A percentile compares a stretch with the other conserved stretches of the same genome.
Conservation (phyloP, 2,113 vertebrate species). For the Benitochromis conjunctus region DNA sequence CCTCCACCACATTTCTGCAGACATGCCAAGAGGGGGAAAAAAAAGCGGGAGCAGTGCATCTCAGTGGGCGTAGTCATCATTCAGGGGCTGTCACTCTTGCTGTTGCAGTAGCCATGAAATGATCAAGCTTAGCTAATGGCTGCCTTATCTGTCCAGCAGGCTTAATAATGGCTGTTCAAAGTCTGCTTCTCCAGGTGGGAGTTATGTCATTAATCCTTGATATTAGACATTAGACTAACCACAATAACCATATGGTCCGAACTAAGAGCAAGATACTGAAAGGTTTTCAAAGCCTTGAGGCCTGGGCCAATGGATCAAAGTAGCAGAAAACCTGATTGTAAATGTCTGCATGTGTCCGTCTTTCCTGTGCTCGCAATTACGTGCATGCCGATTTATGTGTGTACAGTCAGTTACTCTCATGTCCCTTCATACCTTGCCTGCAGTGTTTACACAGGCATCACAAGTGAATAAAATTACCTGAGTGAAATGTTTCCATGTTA, state of each 20-base stretch:
- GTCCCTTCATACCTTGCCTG: constrained; percentile 27
- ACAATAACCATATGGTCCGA: constrained; percentile 43
- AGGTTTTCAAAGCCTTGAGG: constrained; percentile 38
- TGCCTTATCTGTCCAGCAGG: constrained; percentile 63
- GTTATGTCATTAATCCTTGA: constrained; percentile 57
- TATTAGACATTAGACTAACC: constrained; percentile 52
- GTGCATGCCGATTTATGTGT: constrained; percentile 11
- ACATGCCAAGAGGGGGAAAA: neutral
- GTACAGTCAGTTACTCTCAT: constrained; percentile 9
- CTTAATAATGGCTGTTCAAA: constrained; percentile 59
- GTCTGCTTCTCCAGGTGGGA: constrained; percentile 61
- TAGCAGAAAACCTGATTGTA: constrained; percentile 43
- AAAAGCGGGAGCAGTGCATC: constrained; percentile 5
- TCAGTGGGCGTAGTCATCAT: neutral
- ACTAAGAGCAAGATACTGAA: constrained; percentile 16
- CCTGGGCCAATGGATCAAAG: constrained; percentile 41
- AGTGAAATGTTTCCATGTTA: constrained; percentile 22
- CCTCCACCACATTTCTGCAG: constrained; percentile 23
- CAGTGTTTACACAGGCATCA: constrained; percentile 56
- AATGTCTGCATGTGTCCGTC: constrained; percentile 53
- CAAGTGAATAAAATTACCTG: constrained; percentile 17
- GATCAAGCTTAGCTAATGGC: constrained; percentile 57
- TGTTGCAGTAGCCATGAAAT: constrained; percentile 65
- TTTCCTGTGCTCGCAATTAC: constrained; percentile 42
- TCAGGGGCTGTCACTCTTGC: constrained; percentile 30